Percentiles rank a stretch among this genome's conserved stretches.
Conservation (phyloP, 2,888 invertebrate genomes). For the Eupithecia tripunctaria region DNA sequence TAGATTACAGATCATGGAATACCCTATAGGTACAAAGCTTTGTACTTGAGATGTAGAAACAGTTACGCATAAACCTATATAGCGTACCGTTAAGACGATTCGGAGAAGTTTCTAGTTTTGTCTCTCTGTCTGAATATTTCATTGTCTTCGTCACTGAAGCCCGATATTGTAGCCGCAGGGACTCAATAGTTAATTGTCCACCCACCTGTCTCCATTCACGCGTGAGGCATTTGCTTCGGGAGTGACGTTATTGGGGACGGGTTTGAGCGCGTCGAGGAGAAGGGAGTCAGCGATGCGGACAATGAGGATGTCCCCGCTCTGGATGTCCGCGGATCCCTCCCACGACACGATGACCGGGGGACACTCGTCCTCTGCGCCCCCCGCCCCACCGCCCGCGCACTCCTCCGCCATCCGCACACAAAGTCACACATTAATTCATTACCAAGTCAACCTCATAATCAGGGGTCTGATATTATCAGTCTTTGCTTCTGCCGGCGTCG, state of each 20-base stretch:
- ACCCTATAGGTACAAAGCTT: not conserved
- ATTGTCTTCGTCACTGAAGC: not conserved
- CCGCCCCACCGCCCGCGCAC: constrained; percentile 58
- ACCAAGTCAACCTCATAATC: constrained; percentile 52
- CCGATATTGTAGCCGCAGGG: constrained; percentile 28
- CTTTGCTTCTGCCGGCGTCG: not conserved
- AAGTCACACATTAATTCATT: constrained; percentile 66
- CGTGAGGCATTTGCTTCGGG: constrained; percentile 60
- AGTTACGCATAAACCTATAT: not conserved
- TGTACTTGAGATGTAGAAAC: not conserved
- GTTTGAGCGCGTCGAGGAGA: constrained; percentile 70
- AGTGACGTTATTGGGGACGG: constrained; percentile 61
- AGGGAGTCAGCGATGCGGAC: constrained; percentile 88
- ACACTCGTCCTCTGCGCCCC: constrained; percentile 77
- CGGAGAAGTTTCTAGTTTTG: not conserved
- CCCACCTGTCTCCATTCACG: constrained; percentile 66
- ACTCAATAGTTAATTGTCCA: constrained; percentile 36
- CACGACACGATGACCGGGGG: constrained; percentile 85
- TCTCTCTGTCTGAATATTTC: constrained; percentile 1
- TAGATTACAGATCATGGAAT: not conserved
- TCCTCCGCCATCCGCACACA: constrained; percentile 76
- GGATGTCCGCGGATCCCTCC: constrained; percentile 88
- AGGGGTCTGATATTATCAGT: not conserved
- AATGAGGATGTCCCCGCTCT: constrained; percentile 89
- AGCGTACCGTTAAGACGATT: not conserved